phyloP scores from a whole-genome alignment of 2,888 invertebrate species.

The Lycia hirtaria region DNA sequence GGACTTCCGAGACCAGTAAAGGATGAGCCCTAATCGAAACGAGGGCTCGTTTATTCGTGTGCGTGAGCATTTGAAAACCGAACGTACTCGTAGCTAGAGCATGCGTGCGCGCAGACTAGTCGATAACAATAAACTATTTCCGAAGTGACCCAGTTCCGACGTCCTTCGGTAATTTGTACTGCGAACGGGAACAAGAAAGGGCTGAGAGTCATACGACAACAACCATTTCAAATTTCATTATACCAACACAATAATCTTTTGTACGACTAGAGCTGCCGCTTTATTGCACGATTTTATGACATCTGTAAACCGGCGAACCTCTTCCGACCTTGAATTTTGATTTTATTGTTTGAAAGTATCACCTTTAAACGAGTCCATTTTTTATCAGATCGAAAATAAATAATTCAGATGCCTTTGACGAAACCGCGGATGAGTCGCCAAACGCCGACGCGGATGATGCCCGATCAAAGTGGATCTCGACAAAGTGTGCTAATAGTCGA shows the following conservation, averaged over 20 bases:
- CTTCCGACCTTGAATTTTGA: constrained; percentile 59
- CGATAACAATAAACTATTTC: constrained; percentile 86
- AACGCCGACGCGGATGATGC: constrained; percentile 28
- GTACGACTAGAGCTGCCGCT: constrained; percentile 61
- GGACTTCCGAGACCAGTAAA: constrained; percentile 65
- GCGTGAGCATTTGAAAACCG: constrained; percentile 75
- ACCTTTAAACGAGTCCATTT: constrained; percentile 46
- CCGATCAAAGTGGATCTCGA: constrained; percentile 61
- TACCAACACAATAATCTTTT: constrained; percentile 58
- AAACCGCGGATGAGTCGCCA: constrained; percentile 46
- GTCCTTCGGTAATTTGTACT: constrained; percentile 84
- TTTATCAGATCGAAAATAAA: constrained; percentile 40
- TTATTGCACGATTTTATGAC: constrained; percentile 48
- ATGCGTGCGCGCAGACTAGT: constrained; percentile 79
- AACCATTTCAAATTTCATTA: constrained; percentile 67
- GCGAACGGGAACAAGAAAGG: constrained; percentile 84
- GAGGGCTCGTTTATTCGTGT: constrained; percentile 61
- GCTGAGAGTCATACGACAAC: constrained; percentile 74
- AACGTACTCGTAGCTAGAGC: constrained; percentile 57
- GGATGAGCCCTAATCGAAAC: constrained; percentile 77
- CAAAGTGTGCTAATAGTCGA: constrained; percentile 67
- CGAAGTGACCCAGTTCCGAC: constrained; percentile 85
- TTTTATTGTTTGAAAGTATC: constrained; percentile 47
- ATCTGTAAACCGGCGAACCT: constrained; percentile 51
- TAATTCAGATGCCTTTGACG: constrained; percentile 46